Percentiles rank a stretch among this genome's conserved stretches.
Conservation (phyloP, 2,797 vertebrate species). For the Buphagus erythrorhynchus region DNA sequence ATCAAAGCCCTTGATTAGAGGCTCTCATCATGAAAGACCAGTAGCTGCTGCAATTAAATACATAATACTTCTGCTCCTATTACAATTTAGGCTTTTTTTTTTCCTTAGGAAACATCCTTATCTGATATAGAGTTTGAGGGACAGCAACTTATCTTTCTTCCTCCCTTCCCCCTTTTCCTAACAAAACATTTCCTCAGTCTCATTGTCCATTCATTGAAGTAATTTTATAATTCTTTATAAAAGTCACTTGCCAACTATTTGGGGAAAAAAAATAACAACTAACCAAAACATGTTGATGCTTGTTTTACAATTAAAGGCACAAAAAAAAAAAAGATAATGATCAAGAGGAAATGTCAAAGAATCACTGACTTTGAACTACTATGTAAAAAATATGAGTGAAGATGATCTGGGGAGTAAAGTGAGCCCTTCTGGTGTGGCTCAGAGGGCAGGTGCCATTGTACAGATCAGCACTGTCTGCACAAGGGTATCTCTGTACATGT, state of each 20-base stretch:
- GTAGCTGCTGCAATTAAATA: constrained; percentile 73
- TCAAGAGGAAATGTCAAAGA: constrained; percentile 49
- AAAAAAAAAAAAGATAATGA: constrained; percentile 20
- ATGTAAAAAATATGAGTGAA: background rate
- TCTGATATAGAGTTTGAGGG: constrained; percentile 57
- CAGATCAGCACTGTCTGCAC: background rate
- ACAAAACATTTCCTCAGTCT: constrained; percentile 36
- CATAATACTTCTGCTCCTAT: constrained; percentile 50
- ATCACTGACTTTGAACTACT: constrained; percentile 13
- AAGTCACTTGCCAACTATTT: constrained; percentile 32
- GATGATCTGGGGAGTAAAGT: background rate
- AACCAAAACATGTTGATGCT: constrained; percentile 39
- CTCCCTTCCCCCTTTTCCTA: background rate
- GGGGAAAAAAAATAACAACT: background rate
- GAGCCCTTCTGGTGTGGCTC: background rate
- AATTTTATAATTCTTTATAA: constrained; percentile 39
- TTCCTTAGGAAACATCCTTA: constrained; percentile 58
- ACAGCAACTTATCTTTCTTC: constrained; percentile 59
- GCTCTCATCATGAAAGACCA: constrained; percentile 68
- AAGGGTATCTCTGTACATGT: background rate
- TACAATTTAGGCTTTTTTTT: constrained; percentile 39
- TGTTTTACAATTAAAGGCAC: constrained; percentile 51
- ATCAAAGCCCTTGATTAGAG: constrained; percentile 81
- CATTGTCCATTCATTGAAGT: constrained; percentile 10
- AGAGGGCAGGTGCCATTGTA: background rate